These are phyloP conservation scores for Troides oblongomaculatus DNA, from an alignment of 2,888 invertebrate genomes.

Conservation along the genomic window DNA sequence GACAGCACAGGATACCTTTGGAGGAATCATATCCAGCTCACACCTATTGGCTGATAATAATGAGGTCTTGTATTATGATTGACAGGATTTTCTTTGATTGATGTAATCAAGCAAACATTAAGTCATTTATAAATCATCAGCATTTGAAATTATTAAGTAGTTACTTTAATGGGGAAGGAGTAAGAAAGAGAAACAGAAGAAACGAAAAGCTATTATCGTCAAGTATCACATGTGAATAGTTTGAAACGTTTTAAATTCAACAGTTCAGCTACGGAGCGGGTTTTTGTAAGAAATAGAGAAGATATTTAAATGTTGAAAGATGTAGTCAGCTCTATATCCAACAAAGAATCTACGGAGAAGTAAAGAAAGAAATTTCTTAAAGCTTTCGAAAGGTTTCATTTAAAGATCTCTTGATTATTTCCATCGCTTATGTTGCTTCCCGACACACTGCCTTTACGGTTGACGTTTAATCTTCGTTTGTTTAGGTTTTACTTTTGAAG, in stretches of 20 bases:
- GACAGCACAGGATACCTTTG: too few species aligned
- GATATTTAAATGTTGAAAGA: conserved; percentile 8
- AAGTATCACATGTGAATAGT: conserved; percentile 3
- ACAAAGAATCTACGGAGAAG: conserved; percentile 3
- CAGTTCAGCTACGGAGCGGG: background rate
- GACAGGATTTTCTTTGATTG: too few species aligned
- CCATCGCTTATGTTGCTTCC: background rate
- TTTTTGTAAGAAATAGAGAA: conserved; percentile 1
- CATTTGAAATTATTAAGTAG: too few species aligned
- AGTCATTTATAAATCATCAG: too few species aligned
- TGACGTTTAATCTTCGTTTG: conserved; percentile 1
- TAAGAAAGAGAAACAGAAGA: background rate
- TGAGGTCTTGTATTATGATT: too few species aligned
- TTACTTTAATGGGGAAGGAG: too few species aligned
- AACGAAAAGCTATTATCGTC: background rate
- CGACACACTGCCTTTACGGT: background rate
- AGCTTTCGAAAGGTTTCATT: conserved; percentile 1
- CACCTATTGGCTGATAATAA: too few species aligned
- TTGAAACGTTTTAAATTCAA: conserved; percentile 5
- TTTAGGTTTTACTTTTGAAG: too few species aligned
- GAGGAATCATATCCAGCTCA: too few species aligned
- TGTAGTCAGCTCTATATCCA: conserved; percentile 1
- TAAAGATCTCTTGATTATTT: conserved; percentile 3
- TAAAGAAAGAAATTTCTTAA: conserved; percentile 8
- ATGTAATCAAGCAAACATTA: too few species aligned